Evolutionary conservation across 92 coral and sea anemone genomes (phyloP), one percentile per base, ranked within the genome.

Genomic region (Porites rus): DNA sequence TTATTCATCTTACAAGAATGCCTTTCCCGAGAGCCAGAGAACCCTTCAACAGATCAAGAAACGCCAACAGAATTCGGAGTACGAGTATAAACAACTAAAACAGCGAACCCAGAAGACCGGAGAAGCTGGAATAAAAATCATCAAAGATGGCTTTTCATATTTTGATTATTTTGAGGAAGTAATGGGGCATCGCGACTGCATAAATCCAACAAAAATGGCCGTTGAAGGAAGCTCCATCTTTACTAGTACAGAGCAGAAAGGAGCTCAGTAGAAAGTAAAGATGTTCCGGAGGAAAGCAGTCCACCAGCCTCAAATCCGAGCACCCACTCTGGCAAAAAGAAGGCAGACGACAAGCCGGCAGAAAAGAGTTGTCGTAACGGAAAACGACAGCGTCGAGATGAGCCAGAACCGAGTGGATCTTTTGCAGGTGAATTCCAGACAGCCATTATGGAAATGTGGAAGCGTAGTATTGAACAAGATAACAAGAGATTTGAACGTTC

Each of bases 151-250:
- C 72, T 89, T 89, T 31, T 83, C 92, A 25, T 89, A 66, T 52
- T 83, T 67, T 46, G 85, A 89, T 68, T 60, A 51, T 19, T 77
- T 84, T 6, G 80, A 88, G 51, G 84, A 88, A 20, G 60, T 38
- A 31, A 31, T 31, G 43, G 43, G 43, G 43, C 80, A 89, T 65
- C 53, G 92, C 28, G 92, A 84, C 74, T 58, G 80, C 68, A 62
- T 69, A 14, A 85, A 89, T 53, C 75, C 80, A 0, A 52, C n/a
- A 21, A 89, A 89, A 62, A 70, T 89, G 89, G 92, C 77, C 76
- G 54, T 84, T 59, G 91, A 88, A 81, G 91, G 91, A 77, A 88
- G 81, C 72, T n/a, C 21, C 25, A 53, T 81, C 51, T 71, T 74
- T 10, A 13, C 53, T 38, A 38, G 46, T 38, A 71, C 54, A 16